phyloP scores from a whole-genome alignment of 1,140 invertebrate genomes.

The Orius insidiosus region DNA sequence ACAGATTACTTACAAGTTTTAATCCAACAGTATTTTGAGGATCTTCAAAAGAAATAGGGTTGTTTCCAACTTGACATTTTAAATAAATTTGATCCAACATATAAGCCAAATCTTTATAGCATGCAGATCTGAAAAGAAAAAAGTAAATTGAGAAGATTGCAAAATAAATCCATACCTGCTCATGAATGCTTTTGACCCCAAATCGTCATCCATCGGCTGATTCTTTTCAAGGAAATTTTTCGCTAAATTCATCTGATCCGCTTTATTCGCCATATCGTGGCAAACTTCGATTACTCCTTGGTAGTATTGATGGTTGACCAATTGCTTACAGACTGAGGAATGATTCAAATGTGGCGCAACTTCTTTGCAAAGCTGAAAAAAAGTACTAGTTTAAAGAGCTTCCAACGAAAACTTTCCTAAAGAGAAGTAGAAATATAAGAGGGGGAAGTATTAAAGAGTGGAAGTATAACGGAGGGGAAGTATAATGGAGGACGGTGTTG shows the following conservation, averaged over 20 bases:
- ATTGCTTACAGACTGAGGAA: constrained; percentile 54
- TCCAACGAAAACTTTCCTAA: too few relatives aligned
- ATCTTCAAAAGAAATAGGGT: constrained; percentile 19
- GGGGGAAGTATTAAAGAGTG: not conserved
- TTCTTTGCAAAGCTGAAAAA: constrained; percentile 57
- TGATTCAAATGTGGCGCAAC: constrained; percentile 66
- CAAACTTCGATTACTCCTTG: constrained; percentile 78
- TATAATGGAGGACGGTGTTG: too few relatives aligned
- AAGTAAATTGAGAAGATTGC: not conserved
- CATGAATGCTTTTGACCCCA: constrained; percentile 50
- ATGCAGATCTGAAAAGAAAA: constrained; percentile 6
- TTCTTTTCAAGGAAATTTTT: constrained; percentile 76
- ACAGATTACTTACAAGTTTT: too few relatives aligned
- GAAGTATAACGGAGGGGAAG: too few relatives aligned
- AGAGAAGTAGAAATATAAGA: too few relatives aligned
- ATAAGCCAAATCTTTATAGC: constrained; percentile 65
- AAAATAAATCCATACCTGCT: constrained; percentile 32
- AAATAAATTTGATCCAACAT: constrained; percentile 65
- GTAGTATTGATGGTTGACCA: constrained; percentile 61
- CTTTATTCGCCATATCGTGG: constrained; percentile 59
- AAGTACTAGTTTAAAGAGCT: too few relatives aligned
- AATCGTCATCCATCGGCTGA: constrained; percentile 59
- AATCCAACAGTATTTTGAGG: too few relatives aligned
- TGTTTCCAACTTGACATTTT: constrained; percentile 36
- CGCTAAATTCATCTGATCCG: constrained; percentile 77